Base-by-base conservation (phyloP, 1,140 invertebrate genomes). In the Temnothorax curvispinosus region DNA sequence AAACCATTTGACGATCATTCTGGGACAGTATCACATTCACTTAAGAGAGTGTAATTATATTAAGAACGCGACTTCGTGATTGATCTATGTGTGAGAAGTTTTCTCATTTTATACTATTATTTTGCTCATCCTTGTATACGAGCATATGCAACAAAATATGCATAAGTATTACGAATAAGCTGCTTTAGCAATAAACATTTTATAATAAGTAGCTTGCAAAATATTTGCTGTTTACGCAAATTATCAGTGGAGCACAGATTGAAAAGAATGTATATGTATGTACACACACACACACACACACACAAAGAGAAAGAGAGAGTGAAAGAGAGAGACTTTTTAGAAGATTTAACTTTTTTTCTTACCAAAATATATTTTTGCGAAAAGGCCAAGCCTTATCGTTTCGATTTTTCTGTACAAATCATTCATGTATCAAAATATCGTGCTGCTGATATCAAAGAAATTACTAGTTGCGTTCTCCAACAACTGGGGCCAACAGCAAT, bases 1-100 rank as follows among this genome's bases (percentile, higher is more conserved):
- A 47, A 78, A 1, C 44, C 27, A 64, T 41, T 78, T 78, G 11
- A 44, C 6, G 35, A 52, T 64, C 27, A 65, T 65, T 50, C 32
- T 32, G 18, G 11, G 9, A 44, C 3, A 41, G 52, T 32, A 13
- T 64, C 41, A 41, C 7, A 41, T 58, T 11, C 8, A 76, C 38
- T 60, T 32, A 76, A 2, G 13, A 44, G 15, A 27, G 15, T 56
- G 35, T 76, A 76, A 76, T 58, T 76, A 58, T 76, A 76, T 58
- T 58, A 58, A 75, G 13, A 58, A 71, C 27, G 15, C 44, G 67
- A 50, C 13, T 62, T 62, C 13, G 27, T 35, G 27, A 35, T 0
- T 47, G 44, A 32, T 76, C 8, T 27, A 58, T 58, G 5, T 27
- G 41, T 58, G 5, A 76, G 13, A 76, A 5, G 1, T 18, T 76